Conservation (phyloP, 1,140 invertebrate genomes). For the Pseudoatta argentina region DNA sequence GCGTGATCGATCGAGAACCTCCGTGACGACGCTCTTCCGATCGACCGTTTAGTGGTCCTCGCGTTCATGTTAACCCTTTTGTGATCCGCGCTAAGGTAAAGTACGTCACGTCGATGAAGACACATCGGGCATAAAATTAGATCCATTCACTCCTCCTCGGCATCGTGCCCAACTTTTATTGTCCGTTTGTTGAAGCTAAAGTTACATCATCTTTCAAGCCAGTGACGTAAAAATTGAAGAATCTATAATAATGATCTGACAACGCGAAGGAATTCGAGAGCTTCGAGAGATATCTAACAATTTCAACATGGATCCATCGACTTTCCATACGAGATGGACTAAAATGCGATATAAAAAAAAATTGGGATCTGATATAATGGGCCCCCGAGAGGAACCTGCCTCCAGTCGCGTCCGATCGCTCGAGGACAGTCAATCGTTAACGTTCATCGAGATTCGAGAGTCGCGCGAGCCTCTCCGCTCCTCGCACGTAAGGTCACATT, state of each 20-base stretch:
- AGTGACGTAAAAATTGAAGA: background rate
- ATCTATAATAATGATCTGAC: background rate
- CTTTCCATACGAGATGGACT: background rate
- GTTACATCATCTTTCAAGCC: background rate
- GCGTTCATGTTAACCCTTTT: slow-evolving; percentile 21
- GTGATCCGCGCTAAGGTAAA: slow-evolving; percentile 14
- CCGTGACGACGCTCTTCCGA: slow-evolving; percentile 75
- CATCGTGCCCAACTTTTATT: slow-evolving; percentile 22
- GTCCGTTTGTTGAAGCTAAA: slow-evolving; percentile 3
- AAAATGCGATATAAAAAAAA: background rate
- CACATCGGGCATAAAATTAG: slow-evolving; percentile 25
- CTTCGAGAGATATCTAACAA: background rate
- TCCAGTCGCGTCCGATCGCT: background rate
- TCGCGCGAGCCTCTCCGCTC: slow-evolving; percentile 33
- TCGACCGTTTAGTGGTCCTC: background rate
- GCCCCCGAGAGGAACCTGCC: background rate
- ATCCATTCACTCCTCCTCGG: slow-evolving; percentile 19
- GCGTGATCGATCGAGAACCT: slow-evolving; percentile 83
- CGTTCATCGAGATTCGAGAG: slow-evolving; percentile 30
- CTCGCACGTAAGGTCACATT: slow-evolving; percentile 66
- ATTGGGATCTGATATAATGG: background rate
- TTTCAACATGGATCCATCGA: background rate
- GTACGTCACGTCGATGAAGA: slow-evolving; percentile 35
- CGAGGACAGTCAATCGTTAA: slow-evolving; percentile 28
- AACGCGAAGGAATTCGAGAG: background rate